Conservation (phyloP, 1,140 invertebrate species). For the Lasioglossum baleicum region DNA sequence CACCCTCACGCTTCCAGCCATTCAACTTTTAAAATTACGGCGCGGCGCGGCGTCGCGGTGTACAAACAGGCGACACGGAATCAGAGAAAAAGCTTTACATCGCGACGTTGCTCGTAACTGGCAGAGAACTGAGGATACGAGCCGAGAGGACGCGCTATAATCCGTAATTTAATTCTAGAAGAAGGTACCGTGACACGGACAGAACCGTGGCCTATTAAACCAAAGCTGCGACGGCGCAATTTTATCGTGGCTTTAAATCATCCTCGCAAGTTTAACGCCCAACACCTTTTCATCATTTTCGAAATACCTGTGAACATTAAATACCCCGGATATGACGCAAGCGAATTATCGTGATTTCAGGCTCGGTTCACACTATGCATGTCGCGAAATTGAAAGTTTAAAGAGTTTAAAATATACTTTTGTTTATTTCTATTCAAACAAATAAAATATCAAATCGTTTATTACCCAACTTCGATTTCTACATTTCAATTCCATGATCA, state of each 20-base stretch:
- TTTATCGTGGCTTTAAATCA: conserved; percentile 5
- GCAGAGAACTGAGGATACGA: conserved; percentile 12
- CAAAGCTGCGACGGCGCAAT: not conserved
- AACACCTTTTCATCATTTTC: not conserved
- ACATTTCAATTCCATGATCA: too few relatives aligned
- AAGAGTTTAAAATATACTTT: too few relatives aligned
- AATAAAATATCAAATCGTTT: too few relatives aligned
- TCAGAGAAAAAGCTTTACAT: not conserved
- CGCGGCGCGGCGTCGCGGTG: not conserved
- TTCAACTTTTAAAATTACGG: not conserved
- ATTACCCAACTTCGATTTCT: too few relatives aligned
- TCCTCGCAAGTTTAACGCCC: not conserved
- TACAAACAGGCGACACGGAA: not conserved
- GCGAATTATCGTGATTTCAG: too few relatives aligned
- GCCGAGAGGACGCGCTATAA: conserved; percentile 18
- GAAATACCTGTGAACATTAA: not conserved
- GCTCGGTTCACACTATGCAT: too few relatives aligned
- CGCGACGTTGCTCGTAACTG: not conserved
- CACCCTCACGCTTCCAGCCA: not conserved
- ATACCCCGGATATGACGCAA: not conserved
- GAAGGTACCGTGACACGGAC: conserved; percentile 32
- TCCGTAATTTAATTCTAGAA: conserved; percentile 38
- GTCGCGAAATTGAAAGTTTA: too few relatives aligned
- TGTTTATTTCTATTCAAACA: too few relatives aligned
- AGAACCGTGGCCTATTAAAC: conserved; percentile 26